A percentile compares a stretch with the other conserved stretches of the same genome.
Evolutionary conservation across 2,888 invertebrate species (phyloP).

Genomic region (Melanophora roralis): DNA sequence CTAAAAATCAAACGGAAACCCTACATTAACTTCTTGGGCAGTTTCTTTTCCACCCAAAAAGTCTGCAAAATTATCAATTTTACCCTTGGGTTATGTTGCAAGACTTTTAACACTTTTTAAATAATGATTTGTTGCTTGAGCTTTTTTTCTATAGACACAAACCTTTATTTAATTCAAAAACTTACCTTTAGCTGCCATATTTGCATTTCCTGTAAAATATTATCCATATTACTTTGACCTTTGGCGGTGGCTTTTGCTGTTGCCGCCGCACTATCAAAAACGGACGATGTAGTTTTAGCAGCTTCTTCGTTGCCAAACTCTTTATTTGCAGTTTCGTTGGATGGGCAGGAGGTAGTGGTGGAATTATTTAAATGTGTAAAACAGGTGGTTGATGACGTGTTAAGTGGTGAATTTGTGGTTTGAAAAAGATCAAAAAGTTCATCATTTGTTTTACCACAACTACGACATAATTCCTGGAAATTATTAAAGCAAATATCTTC

Average conservation of each 20-base stretch:
- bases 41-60: no score
- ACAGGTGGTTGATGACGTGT: conserved; percentile 60
- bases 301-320: neutral
- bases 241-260: conserved; percentile 56
- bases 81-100: no score
- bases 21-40: no score
- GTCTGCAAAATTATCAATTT: no score
- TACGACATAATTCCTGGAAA: conserved; percentile 64
- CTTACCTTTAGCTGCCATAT: conserved; percentile 66
- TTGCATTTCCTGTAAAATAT: conserved; percentile 67
- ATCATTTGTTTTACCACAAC: conserved; percentile 65
- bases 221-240: conserved; percentile 64
- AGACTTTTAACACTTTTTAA: no score
- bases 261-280: conserved; percentile 53
- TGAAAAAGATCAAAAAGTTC: conserved; percentile 65
- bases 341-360: neutral
- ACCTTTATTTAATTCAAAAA: conserved; percentile 28
- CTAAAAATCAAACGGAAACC: no score
- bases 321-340: conserved; percentile 10
- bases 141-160: no score
- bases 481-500: conserved; percentile 42
- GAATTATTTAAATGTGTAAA: conserved; percentile 51
- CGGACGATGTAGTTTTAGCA: neutral
- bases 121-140: no score
- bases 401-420: conserved; percentile 51